Evolutionary conservation across 1,140 invertebrate species (phyloP).

Genomic region (Thrips palmi): DNA sequence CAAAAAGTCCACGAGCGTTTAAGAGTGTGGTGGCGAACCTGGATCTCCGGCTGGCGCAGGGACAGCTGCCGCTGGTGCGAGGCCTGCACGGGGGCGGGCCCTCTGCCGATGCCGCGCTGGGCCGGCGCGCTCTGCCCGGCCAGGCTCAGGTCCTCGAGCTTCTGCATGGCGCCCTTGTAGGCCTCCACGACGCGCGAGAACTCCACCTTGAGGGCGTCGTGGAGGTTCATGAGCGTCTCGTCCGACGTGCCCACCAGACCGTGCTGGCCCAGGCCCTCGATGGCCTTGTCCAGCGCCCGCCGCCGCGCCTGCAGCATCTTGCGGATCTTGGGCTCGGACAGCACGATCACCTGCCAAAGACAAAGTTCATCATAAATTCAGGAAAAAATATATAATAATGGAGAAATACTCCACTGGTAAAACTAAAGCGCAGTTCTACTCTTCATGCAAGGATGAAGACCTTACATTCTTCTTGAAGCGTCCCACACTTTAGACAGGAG

Average conservation of each 20-base stretch:
- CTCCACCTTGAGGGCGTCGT: slow-evolving; percentile 36
- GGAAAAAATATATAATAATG: not conserved
- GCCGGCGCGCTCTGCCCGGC: slow-evolving; percentile 20
- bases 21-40: slow-evolving; percentile 11
- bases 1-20: slow-evolving; percentile 16
- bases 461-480: too few relatives aligned
- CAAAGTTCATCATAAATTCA: not conserved
- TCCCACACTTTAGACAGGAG: too few relatives aligned
- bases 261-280: slow-evolving; percentile 74
- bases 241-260: slow-evolving; percentile 50
- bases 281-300: slow-evolving; percentile 57
- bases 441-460: too few relatives aligned
- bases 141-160: slow-evolving; percentile 59
- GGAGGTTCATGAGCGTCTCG: slow-evolving; percentile 34
- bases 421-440: not conserved
- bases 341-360: slow-evolving; percentile 20
- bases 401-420: too few relatives aligned
- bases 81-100: slow-evolving; percentile 64
- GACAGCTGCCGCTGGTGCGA: slow-evolving; percentile 78
- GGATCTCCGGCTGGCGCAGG: slow-evolving; percentile 53
- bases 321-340: slow-evolving; percentile 32
- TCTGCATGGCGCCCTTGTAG: slow-evolving; percentile 73
- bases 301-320: slow-evolving; percentile 39
- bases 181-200: slow-evolving; percentile 65
- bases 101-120: slow-evolving; percentile 31